Base-by-base conservation (phyloP, 2,113 vertebrate species). In the Alaudala cheleensis region DNA sequence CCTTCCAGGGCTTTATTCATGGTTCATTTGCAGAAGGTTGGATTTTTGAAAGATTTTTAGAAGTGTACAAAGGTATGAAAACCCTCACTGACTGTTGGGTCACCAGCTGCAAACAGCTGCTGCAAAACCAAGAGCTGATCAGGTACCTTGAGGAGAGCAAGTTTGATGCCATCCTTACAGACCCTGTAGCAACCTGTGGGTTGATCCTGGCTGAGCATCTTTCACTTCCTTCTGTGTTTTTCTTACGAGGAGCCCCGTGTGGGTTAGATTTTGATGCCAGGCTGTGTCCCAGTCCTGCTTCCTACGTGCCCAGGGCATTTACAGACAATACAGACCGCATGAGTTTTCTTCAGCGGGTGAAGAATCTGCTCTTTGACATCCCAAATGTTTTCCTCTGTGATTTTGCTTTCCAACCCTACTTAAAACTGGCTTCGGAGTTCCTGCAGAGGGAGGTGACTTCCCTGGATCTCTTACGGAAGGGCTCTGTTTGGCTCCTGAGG, bases 401-500 rank as follows among this genome's bases (percentile, higher is more conserved):
- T 10, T 2, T 97, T 29, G 10, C 97, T 1, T 99, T 97, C 33
- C 21, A 51, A 5, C 86, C 97, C 0, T 98, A 97, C 5, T 90
- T 91, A 1, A 84, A 94, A 6, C 88, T 99, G 57, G 97, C 97
- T 91, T 98, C 97, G 0, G 96, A 96, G 42, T 94, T 98, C 69
- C 88, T 99, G 5, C 91, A 95, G 34, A 91, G 82, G n/a, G 96
- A 97, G 0, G 74, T 98, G 69, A 98, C 98, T 3, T 79, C 98
- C 13, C 26, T 12, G 10, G 96, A 98, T 9, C 96, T 99, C 6
- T 25, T 99, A 33, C 82, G 97, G 26, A 42, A 94, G 1, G 98
- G 88, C 6, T 98, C 98, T 4, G 40, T 99, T 73, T 99, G 99
- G 99, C 98, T 99, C 11, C 14, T 98, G 25, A 98, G 95, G 92